Evolutionary conservation across 2,113 vertebrate genomes (phyloP), one percentile per base, ranked within the genome.

Genomic region (Calypte anna): DNA sequence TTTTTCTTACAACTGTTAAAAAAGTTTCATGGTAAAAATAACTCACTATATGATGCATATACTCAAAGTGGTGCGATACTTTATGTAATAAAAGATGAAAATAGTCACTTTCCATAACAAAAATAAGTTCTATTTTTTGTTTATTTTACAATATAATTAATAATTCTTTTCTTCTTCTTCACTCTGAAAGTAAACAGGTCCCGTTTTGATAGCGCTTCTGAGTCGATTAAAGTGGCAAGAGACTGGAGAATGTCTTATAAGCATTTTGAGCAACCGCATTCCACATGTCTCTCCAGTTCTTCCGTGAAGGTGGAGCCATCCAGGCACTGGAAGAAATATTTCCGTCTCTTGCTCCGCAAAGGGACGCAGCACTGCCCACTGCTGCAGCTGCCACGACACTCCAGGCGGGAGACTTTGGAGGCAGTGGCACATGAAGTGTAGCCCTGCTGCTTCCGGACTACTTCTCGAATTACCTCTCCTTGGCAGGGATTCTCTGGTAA

Each of bases 81-180:
- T 98, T 98, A 98, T 98, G 98, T 98, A 98, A 98, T 98, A 98
- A 98, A 98, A 98, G 98, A 98, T 97, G 98, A 98, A 98, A 98
- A 98, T 98, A 98, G 98, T 98, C 98, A 99, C 98, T 98, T 99
- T 99, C 98, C 98, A 99, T 99, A 99, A 99, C 99, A 99, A 99
- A 99, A 99, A 99, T 99, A 99, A 99, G 99, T 99, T 99, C 99
- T 99, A 99, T 99, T 99, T 99, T 98, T 98, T 98, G 98, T 98
- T 98, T 99, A 99, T 99, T 98, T 99, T 99, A 99, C 99, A 99
- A 99, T 99, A 99, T 99, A 99, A 98, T 99, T 99, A 99, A 98
- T 98, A 98, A 92, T 93, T 98, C 97, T 98, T 96, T 96, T 97
- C 94, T 96, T 98, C 97, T 97, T 97, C 97, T 96, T 96, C 97